phyloP scores from a whole-genome alignment of 64 coral and sea anemone species.

The Pachyseris speciosa region DNA sequence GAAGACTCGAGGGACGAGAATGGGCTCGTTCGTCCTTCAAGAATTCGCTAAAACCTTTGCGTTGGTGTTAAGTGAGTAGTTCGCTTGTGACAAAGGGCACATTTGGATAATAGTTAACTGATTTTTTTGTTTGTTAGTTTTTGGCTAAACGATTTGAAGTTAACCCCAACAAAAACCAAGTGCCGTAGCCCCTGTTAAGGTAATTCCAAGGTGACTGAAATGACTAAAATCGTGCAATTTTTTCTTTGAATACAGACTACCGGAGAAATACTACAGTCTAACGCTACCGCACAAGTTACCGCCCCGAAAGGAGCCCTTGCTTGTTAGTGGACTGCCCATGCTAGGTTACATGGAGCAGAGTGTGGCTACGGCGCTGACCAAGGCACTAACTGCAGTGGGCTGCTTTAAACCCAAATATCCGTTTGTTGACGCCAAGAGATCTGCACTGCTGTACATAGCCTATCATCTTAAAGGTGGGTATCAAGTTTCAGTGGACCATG shows the following conservation, averaged over 20 bases:
- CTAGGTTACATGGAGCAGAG: slow-evolving; percentile 98
- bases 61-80: too few species aligned
- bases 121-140: too few species aligned
- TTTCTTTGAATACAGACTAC: slow-evolving; percentile 30
- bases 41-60: too few species aligned
- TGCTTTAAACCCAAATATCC: slow-evolving; percentile 98
- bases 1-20: too few species aligned
- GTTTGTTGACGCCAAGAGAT: slow-evolving; percentile 85
- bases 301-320: slow-evolving; percentile 78
- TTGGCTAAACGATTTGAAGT: too few species aligned
- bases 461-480: slow-evolving; percentile 95
- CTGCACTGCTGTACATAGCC: slow-evolving; percentile 87
- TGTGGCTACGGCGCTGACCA: slow-evolving; percentile 85
- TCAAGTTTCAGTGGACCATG: neutral
- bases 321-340: slow-evolving; percentile 87
- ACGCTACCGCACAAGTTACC: slow-evolving; percentile 93
- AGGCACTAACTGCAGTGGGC: slow-evolving; percentile 92
- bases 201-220: too few species aligned
- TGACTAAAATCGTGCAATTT: too few species aligned
- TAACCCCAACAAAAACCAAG: too few species aligned
- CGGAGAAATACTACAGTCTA: slow-evolving; percentile 84
- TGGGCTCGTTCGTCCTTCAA: too few species aligned
- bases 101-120: too few species aligned
- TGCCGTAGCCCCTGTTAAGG: too few species aligned
- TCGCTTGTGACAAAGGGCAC: too few species aligned